A percentile compares a stretch with the other conserved stretches of the same genome.
These are phyloP conservation scores for Stigmatopora argus DNA, from an alignment of 2,113 vertebrate genomes.

Conservation along the genomic window DNA sequence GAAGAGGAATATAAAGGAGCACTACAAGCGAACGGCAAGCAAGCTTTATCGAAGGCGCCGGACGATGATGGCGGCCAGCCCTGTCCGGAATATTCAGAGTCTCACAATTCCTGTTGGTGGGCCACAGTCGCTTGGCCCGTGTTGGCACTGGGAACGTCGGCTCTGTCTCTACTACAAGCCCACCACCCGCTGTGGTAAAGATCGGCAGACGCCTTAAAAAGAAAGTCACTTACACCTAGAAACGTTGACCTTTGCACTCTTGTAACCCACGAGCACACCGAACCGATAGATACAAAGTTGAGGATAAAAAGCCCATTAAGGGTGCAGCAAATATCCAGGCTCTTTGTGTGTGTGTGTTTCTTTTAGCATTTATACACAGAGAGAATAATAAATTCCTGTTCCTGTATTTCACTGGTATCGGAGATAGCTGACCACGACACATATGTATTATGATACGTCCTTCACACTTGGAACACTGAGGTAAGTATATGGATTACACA, in stretches of 20 bases:
- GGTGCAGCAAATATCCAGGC: constrained; percentile 74
- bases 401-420: constrained; percentile 66
- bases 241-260: constrained; percentile 58
- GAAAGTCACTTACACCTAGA: constrained; percentile 53
- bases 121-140: constrained; percentile 40
- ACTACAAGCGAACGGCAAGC: constrained; percentile 49
- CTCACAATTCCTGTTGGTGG: constrained; percentile 22
- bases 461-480: constrained; percentile 78
- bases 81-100: constrained; percentile 24
- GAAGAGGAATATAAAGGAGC: constrained; percentile 46
- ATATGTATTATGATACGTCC: constrained; percentile 72
- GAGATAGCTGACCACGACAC: constrained; percentile 67
- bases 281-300: constrained; percentile 68
- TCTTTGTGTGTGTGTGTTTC: constrained; percentile 55
- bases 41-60: constrained; percentile 31
- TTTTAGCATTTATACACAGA: constrained; percentile 58
- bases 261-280: constrained; percentile 58
- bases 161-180: constrained; percentile 28
- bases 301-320: constrained; percentile 71
- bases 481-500: constrained; percentile 77
- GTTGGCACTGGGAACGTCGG: constrained; percentile 62
- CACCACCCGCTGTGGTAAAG: constrained; percentile 31
- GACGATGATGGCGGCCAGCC: constrained; percentile 28
- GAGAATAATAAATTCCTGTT: constrained; percentile 61
- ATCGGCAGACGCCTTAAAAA: constrained; percentile 40